Conservation (phyloP, 2,888 invertebrate genomes). For the Heteromurus nitidus region DNA sequence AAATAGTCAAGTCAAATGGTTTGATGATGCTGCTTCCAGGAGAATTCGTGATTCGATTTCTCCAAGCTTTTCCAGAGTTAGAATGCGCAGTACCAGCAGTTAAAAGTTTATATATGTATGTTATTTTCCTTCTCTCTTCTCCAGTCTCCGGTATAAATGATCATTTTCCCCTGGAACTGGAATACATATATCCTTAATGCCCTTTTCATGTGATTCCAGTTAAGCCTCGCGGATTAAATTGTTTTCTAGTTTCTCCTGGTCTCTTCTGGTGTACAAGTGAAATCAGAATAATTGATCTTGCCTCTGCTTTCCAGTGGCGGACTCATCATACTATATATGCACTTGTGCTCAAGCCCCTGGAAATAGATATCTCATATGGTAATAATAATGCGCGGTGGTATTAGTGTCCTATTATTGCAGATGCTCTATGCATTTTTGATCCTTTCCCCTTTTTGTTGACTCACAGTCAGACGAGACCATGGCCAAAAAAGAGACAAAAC, state of each 20-base stretch:
- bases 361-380: too few species aligned
- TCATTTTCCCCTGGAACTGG: conserved; percentile 50
- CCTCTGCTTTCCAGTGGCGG: background rate
- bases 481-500: too few species aligned
- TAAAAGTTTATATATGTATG: background rate
- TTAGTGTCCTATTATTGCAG: conserved; percentile 57
- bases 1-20: background rate
- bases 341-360: conserved; percentile 5
- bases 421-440: conserved; percentile 62
- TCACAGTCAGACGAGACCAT: background rate
- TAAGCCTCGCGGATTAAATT: conserved; percentile 71
- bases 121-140: too few species aligned
- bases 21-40: conserved; percentile 42
- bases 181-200: conserved; percentile 71
- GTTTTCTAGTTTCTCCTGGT: conserved; percentile 70
- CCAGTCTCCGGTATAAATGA: conserved; percentile 16
- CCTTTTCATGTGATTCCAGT: conserved; percentile 70
- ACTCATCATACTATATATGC: conserved; percentile 2
- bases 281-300: conserved; percentile 63
- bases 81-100: background rate
- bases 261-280: conserved; percentile 31
- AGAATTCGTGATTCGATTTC: conserved; percentile 55
- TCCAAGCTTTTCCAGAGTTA: background rate
- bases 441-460: conserved; percentile 48
- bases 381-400: conserved; percentile 36